Base-by-base conservation (phyloP, 2,888 invertebrate genomes). In the Xylophagus ater region DNA sequence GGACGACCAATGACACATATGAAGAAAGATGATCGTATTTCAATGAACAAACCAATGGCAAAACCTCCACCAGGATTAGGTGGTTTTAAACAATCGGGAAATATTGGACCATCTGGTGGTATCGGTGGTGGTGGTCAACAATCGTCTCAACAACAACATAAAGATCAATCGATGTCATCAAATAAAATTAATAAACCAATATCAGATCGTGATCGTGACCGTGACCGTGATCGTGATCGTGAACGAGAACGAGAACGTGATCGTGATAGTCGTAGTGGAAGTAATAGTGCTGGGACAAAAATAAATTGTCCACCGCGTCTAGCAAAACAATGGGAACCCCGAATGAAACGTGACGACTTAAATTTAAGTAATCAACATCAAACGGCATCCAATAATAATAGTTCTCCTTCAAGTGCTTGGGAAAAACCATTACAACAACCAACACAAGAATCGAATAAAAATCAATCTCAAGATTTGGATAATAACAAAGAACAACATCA, bases 301-400 rank as follows among this genome's bases (percentile, higher is more conserved):
- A 74, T 70, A 47, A 80, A 80, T 54, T 63, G 85, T 30, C 78
- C 85, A 1, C 85, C 85, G 2, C 72, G 87, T 32, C 78, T 88
- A 53, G 83, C 78, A 25, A 85, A 83, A 55, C 81, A 82, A 57
- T 70, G 78, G 33, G 72, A 76, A 40, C 68, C 69, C 45, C 65
- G 71, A 38, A 59, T 67, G 41, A 75, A 76, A 47, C 39, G 37
- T 18, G 28, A 39, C 8, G 31, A 28, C 13, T 21, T 23, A 13
- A 18, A 2, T 14, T 12, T 13, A 17, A 21, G 18, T 9, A 33
- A 37, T 23, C 41, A 41, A 15, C 41, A 37, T 19, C 19, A 23
- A 25, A 40, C n/a, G 13, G 29, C 23, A 37, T 17, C 29, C 33
- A 29, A 18, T 34, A n/a, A 24, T n/a, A 21, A 24, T 34, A 15